Evolutionary conservation across 2,797 vertebrate species (phyloP), one percentile per base, ranked within the genome.

Genomic region (Poecilia gillii): DNA sequence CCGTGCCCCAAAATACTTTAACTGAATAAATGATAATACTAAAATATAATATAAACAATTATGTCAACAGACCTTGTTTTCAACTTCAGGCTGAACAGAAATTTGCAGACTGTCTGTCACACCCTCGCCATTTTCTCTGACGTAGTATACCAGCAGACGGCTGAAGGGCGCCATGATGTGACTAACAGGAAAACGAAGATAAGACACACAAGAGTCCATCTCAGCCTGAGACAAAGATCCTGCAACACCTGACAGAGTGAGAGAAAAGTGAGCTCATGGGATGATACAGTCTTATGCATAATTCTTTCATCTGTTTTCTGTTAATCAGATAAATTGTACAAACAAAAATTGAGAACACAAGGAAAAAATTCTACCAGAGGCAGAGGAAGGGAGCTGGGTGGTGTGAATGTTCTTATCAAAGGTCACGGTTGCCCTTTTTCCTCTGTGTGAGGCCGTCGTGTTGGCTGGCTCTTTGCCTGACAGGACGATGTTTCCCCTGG

Each of bases 91-190:
- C 87, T 92, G 87, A 18, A 98, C 93, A 0, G 95, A 74, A 84
- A 99, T 94, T 90, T 97, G 97, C 72, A 98, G 92, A 85, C 97
- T 97, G 94, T 99, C 97, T 0, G 97, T 97, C 45, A 99, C 96
- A 0, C 97, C 97, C 89, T 99, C 98, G 2, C 97, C 97, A 0
- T 97, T 97, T 81, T 97, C 96, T 80, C 97, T 92, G 76, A 98
- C 96, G 0, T 99, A 98, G 91, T 96, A 99, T 18, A 96, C 96
- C 31, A 98, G 94, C 12, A 98, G 94, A 11, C 96, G 96, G 79
- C 95, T 95, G 76, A 97, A 84, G 0, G 97, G 97, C n/a, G 95
- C 96, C 97, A 98, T 98, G 89, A 70, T 90, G 88, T 94, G 95
- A 72, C 91, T 92, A 0, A 98, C 91, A 0, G 90, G 76, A 86